Base-by-base conservation (phyloP, 2,113 vertebrate species). In the Caranx melampygus region DNA sequence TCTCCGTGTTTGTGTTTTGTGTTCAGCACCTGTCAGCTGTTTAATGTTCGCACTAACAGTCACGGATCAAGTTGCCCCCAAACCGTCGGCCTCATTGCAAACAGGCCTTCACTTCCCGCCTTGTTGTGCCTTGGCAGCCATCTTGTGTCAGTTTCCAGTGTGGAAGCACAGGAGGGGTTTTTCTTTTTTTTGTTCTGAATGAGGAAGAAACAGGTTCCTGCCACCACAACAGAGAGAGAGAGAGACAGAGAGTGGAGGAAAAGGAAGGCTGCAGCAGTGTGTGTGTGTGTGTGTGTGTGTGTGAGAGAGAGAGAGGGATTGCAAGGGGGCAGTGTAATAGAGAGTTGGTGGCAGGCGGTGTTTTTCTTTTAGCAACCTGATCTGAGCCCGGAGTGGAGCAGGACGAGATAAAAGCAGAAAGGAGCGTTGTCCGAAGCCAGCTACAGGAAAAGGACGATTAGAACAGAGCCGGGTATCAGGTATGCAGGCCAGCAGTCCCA, bases 381-480 rank as follows among this genome's bases (percentile, higher is more conserved):
- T 93, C 92, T 87, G 82, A 91, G 83, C 65, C 65, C 67, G 66
- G 86, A 83, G 87, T 71, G 55, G 74, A 87, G 81, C 74, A 84
- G 90, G 79, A 78, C 52, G 60, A 93, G 92, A 94, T 93, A 91
- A 94, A 94, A 89, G 89, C 80, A 93, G 92, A 92, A 91, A 87
- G 85, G 86, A 91, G 89, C 86, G 61, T 83, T 92, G 87, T 92
- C 85, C 68, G 20, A 86, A 84, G 75, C 65, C 67, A 54, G 87
- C 90, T 88, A 81, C 89, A 91, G 90, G 92, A 94, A 95, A 84
- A 86, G 83, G 69, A 79, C 79, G 86, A 93, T 94, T 92, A 94
- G 84, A 92, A 87, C 91, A 87, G 85, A 88, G 88, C 86, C 79
- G 60, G 40, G 88, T 91, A 90, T 92, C 89, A 89, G 89, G 89